Evolutionary conservation across 2,888 invertebrate species (phyloP).

Genomic region (Leucania comma): DNA sequence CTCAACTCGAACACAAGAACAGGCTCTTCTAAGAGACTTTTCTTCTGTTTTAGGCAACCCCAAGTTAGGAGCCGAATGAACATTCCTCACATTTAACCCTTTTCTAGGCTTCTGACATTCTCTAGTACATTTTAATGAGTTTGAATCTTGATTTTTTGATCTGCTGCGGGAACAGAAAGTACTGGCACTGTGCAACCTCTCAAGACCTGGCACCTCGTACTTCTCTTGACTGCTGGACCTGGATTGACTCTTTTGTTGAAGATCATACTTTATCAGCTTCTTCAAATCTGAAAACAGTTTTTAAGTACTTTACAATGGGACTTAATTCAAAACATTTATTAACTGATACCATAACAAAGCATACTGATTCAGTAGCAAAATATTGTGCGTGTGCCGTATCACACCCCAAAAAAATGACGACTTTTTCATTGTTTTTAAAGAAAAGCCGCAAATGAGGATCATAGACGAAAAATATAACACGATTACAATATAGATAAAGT

Average conservation of each 20-base stretch:
- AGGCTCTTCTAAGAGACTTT: slow-evolving; percentile 77
- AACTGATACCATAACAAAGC: neutral
- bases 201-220: slow-evolving; percentile 75
- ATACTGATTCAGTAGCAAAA: neutral
- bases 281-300: slow-evolving; percentile 91
- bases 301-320: too few species aligned
- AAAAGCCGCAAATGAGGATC: too few species aligned
- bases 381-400: neutral
- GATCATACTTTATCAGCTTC: slow-evolving; percentile 92
- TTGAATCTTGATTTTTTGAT: slow-evolving; percentile 75
- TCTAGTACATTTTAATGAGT: slow-evolving; percentile 72
- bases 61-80: slow-evolving; percentile 82
- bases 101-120: slow-evolving; percentile 72
- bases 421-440: neutral
- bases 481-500: neutral
- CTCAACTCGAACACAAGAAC: slow-evolving; percentile 81
- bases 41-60: slow-evolving; percentile 69
- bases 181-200: slow-evolving; percentile 86
- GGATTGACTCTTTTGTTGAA: slow-evolving; percentile 76
- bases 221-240: slow-evolving; percentile 65
- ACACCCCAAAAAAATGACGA: neutral
- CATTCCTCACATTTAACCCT: slow-evolving; percentile 66
- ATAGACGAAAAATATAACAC: neutral
- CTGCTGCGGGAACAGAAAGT: slow-evolving; percentile 86
- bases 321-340: neutral